These are phyloP conservation scores for Pseudomyrmex dendroicus DNA, from an alignment of 1,140 invertebrate species.

Conservation along the genomic window DNA sequence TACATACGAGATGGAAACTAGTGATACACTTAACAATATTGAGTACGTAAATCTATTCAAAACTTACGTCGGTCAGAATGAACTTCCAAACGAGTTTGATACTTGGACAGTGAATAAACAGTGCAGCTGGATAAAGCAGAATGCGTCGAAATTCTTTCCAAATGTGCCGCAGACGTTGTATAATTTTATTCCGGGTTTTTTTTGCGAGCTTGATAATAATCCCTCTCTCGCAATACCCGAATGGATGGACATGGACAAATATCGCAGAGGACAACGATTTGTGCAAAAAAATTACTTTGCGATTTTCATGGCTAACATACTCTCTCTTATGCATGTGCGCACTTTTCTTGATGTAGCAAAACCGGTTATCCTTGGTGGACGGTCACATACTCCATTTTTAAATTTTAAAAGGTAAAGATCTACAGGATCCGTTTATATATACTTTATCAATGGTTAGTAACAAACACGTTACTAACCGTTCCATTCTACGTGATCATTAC, in stretches of 20 bases:
- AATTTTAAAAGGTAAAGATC: constrained; percentile 90
- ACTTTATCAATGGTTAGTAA: too few species aligned
- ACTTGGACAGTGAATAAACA: background rate
- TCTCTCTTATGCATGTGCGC: constrained; percentile 88
- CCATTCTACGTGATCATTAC: too few species aligned
- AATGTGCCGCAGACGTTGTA: constrained; percentile 1
- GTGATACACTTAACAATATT: background rate
- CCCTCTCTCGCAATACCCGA: constrained; percentile 63
- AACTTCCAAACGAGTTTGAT: background rate
- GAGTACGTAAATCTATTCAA: background rate
- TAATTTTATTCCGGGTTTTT: background rate
- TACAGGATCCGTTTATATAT: too few species aligned
- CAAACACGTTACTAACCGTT: too few species aligned
- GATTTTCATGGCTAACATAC: constrained; percentile 86
- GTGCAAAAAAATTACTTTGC: constrained; percentile 87
- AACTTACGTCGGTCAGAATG: background rate
- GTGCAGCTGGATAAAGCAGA: constrained; percentile 4
- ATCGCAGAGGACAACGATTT: constrained; percentile 88
- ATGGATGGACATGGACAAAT: constrained; percentile 79
- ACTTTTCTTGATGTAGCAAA: constrained; percentile 88
- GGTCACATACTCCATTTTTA: constrained; percentile 86
- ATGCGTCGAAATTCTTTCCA: background rate
- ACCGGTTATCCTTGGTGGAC: constrained; percentile 87
- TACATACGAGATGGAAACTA: too few species aligned
- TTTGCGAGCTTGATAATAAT: background rate